A percentile compares a stretch with the other conserved stretches of the same genome.
Conservation (phyloP, 2,113 vertebrate species). For the Rhinogobius similis region DNA sequence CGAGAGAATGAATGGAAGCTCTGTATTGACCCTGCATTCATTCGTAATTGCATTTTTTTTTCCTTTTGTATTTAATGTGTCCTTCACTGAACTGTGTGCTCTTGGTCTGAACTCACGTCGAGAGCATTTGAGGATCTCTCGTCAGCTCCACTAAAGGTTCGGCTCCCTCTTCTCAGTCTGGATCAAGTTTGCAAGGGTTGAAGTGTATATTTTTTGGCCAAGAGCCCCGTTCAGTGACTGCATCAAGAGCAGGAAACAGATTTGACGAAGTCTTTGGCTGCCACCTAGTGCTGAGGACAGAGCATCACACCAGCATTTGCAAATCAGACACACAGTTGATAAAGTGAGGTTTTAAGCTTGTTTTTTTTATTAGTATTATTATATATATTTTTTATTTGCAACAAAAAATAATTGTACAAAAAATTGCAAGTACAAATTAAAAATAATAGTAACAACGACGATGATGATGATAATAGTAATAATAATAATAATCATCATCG, state of each 20-base stretch:
- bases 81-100: neutral
- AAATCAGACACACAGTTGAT: no score
- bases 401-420: no score
- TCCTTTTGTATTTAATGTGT: neutral
- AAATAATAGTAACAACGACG: no score
- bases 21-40: no score
- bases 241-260: neutral
- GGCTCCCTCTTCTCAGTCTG: neutral
- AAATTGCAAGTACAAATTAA: no score
- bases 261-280: conserved; percentile 3
- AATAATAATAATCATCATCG: no score
- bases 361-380: no score
- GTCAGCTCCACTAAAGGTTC: neutral
- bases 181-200: no score
- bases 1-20: no score
- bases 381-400: no score
- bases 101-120: neutral
- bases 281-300: conserved; percentile 40
- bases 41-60: neutral
- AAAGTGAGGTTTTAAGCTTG: no score
- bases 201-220: neutral
- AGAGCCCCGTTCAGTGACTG: neutral
- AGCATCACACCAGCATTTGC: neutral
- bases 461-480: no score
- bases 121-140: neutral